phyloP scores from a whole-genome alignment of 2,113 vertebrate genomes.

The Piliocolobus tephrosceles region DNA sequence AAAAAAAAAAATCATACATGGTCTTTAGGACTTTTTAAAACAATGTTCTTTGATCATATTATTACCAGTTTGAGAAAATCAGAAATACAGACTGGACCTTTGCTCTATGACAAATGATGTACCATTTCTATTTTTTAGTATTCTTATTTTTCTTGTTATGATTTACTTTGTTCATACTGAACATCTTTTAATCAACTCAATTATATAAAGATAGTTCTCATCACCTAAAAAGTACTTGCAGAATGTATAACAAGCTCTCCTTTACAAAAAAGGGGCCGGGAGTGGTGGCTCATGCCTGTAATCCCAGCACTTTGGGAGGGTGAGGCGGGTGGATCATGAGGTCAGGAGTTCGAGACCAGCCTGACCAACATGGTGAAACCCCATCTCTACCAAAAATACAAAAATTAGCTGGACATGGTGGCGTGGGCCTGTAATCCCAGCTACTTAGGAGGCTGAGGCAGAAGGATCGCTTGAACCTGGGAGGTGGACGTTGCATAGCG shows the following conservation, averaged over 20 bases:
- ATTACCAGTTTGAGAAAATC: neutral
- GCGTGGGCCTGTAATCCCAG: no score
- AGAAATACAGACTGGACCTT: neutral
- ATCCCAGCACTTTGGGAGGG: no score
- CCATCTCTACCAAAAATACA: no score
- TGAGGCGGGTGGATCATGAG: no score
- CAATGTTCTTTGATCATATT: neutral
- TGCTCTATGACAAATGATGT: neutral
- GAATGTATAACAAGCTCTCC: neutral
- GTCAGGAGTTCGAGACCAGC: no score
- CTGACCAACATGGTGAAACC: no score
- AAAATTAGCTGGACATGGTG: no score
- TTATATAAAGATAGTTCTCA: neutral
- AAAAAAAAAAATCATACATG: neutral
- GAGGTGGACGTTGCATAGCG: no score
- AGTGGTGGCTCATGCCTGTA: no score
- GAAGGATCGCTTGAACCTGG: no score
- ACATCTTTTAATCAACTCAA: slow-evolving; percentile 1
- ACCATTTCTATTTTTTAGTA: neutral
- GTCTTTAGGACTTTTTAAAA: neutral
- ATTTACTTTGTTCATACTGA: neutral
- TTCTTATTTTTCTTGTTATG: neutral
- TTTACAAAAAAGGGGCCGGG: neutral
- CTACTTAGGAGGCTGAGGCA: no score
- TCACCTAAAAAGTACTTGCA: neutral